Evolutionary conservation across 2,888 invertebrate genomes (phyloP), one percentile per base, ranked within the genome.

Genomic region (Drosophila subquinaria): DNA sequence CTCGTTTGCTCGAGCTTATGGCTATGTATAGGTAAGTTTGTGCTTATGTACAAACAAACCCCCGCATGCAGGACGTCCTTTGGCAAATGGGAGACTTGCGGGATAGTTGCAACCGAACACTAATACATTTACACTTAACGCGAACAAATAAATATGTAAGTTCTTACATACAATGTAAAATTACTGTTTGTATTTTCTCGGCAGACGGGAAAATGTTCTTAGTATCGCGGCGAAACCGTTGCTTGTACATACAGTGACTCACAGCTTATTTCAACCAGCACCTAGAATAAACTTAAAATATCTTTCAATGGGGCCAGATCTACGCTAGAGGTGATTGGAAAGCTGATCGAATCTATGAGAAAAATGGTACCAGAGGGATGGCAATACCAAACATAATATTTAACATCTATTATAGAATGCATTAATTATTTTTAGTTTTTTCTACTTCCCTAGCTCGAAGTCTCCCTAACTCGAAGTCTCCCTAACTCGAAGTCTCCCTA

Each of bases 131-230:
- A 35, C 50, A 50, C 11, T 15, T 33, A 15, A 15, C 33, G 15
- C 15, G 15, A 30, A 11, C 48, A 17, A 48, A 33, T 48, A 48
- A 13, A 48, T 38, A 27, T 27, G 27, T 27, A 40, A 11, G 30
- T n/a, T 35, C 9, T 35, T 43, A 42, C 17, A 30, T 9, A 43
- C 6, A n/a, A 36, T 36, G 20, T 42, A 17, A 8, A 36, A 36
- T 36, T 2, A 27, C 3, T 52, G 23, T n/a, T n/a, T n/a, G n/a
- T n/a, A n/a, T n/a, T n/a, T n/a, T n/a, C n/a, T n/a, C n/a, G n/a
- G n/a, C 36, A 53, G 35, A 56, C 80, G 48, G 64, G 3, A 52
- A 69, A 76, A 72, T 79, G 77, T 73, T 56, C 69, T 83, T 76
- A 74, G 74, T 79, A 55, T 64, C 45, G 52, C 50, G 15, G 36